phyloP scores from a whole-genome alignment of 2,888 invertebrate species.

The Danaus chrysippus region DNA sequence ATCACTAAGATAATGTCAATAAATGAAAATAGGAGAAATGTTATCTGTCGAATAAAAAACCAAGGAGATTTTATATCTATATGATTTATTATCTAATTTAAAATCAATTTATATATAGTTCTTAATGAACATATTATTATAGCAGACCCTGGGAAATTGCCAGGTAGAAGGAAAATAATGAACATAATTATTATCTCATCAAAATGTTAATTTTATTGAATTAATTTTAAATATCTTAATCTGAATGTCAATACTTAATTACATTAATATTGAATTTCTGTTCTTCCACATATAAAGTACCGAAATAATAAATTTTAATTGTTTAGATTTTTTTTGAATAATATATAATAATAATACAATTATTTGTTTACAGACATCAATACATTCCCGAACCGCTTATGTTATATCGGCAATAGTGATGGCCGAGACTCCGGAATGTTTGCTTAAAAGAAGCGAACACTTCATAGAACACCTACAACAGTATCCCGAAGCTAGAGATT shows the following conservation, averaged over 20 bases:
- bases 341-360: constrained; percentile 4
- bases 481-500: constrained; percentile 85
- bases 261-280: too few species aligned
- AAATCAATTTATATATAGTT: not conserved
- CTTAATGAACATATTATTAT: too few species aligned
- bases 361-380: constrained; percentile 66
- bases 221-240: too few species aligned
- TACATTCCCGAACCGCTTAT: constrained; percentile 82
- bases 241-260: too few species aligned
- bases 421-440: constrained; percentile 78
- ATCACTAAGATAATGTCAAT: constrained; percentile 26
- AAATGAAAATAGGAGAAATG: constrained; percentile 20
- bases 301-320: constrained; percentile 35
- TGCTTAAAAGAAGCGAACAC: constrained; percentile 82
- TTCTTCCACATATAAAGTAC: not conserved
- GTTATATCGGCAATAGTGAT: constrained; percentile 81
- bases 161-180: too few species aligned
- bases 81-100: not conserved
- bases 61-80: not conserved
- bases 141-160: too few species aligned
- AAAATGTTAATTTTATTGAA: too few species aligned
- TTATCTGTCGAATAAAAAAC: not conserved
- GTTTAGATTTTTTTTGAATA: constrained; percentile 35
- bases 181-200: too few species aligned
- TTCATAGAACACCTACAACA: constrained; percentile 85